Evolutionary conservation across 2,888 invertebrate species (phyloP).

Genomic region (Cataglyphis livida): DNA sequence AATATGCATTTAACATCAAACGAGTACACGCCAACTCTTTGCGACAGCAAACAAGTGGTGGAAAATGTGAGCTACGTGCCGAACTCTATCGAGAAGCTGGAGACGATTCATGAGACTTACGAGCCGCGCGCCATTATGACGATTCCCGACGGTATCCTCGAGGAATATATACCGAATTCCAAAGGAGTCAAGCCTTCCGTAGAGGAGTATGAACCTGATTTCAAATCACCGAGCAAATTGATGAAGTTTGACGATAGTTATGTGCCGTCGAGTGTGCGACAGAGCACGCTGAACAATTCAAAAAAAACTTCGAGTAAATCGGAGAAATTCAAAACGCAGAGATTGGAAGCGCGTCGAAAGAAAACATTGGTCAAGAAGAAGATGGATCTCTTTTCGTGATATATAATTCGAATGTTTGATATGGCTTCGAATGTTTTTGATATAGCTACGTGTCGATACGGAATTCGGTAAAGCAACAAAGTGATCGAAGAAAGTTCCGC

Average conservation of each 20-base stretch:
- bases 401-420: neutral
- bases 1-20: slow-evolving; percentile 69
- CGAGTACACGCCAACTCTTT: slow-evolving; percentile 75
- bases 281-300: slow-evolving; percentile 27
- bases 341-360: slow-evolving; percentile 37
- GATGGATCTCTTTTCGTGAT: slow-evolving; percentile 46
- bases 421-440: neutral
- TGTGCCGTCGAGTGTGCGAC: slow-evolving; percentile 75
- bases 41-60: slow-evolving; percentile 14
- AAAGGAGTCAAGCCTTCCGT: slow-evolving; percentile 70
- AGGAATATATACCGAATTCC: slow-evolving; percentile 78
- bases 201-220: slow-evolving; percentile 79
- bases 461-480: neutral
- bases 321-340: slow-evolving; percentile 43
- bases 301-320: slow-evolving; percentile 35
- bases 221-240: slow-evolving; percentile 70
- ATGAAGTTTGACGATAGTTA: slow-evolving; percentile 80
- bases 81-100: slow-evolving; percentile 71
- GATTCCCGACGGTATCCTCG: slow-evolving; percentile 52
- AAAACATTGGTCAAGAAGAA: slow-evolving; percentile 49
- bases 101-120: slow-evolving; percentile 71
- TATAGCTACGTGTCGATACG: neutral
- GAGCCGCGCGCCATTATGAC: slow-evolving; percentile 71
- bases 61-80: slow-evolving; percentile 72
- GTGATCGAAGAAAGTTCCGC: neutral